phyloP scores from a whole-genome alignment of 2,888 invertebrate genomes.

The Ellobium chinense region DNA sequence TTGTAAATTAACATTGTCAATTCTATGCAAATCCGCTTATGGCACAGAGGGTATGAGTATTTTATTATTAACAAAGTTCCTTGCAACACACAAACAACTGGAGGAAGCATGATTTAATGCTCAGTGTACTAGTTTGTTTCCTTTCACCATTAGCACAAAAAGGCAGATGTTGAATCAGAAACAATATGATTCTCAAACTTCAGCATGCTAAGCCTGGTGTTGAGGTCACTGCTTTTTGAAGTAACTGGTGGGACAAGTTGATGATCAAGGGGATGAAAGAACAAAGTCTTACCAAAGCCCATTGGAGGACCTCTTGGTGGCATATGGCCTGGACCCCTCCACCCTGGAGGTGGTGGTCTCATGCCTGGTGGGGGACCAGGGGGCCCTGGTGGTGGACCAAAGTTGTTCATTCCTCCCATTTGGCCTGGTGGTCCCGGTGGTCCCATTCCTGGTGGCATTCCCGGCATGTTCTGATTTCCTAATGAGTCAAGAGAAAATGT shows the following conservation, averaged over 20 bases:
- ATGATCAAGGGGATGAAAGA: not conserved
- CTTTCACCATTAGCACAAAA: too few relatives aligned
- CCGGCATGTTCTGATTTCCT: conserved; percentile 44
- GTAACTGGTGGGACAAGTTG: not conserved
- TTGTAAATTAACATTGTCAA: too few relatives aligned
- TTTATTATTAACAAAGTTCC: too few relatives aligned
- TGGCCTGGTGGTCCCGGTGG: conserved; percentile 51
- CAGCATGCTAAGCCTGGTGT: too few relatives aligned
- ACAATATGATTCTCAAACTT: too few relatives aligned
- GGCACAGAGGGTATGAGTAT: too few relatives aligned
- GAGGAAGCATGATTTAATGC: too few relatives aligned
- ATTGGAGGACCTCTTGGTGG: conserved; percentile 62
- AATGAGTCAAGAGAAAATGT: not conserved
- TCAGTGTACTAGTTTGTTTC: too few relatives aligned
- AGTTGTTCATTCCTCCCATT: conserved; percentile 29
- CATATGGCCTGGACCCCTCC: conserved; percentile 74
- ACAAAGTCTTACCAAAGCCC: conserved; percentile 47
- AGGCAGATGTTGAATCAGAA: too few relatives aligned
- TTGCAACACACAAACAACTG: too few relatives aligned
- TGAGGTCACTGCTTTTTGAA: too few relatives aligned
- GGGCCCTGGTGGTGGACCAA: conserved; percentile 27
- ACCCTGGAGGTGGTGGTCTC: conserved; percentile 69
- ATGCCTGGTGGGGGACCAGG: conserved; percentile 63
- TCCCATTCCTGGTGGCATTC: conserved; percentile 14
- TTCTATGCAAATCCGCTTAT: too few relatives aligned